Conservation (phyloP, 2,888 invertebrate species). For the Athalia rosae region DNA sequence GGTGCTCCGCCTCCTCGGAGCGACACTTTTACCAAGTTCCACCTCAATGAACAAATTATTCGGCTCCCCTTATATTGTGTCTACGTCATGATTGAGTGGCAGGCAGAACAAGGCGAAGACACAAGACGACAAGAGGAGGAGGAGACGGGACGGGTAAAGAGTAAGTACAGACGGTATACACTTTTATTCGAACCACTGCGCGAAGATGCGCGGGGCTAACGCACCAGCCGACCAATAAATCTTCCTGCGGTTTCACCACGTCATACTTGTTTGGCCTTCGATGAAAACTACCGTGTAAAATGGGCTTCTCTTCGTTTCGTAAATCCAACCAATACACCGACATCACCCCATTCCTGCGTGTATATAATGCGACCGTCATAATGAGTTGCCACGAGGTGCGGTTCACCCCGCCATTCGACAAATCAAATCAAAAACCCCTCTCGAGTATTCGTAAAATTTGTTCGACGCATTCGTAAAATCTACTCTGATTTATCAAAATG, state of each 20-base stretch:
- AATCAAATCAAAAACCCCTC: not conserved
- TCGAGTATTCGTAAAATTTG: too few species aligned
- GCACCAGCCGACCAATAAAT: conserved; percentile 58
- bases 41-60: not conserved
- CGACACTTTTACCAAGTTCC: not conserved
- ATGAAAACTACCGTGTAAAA: conserved; percentile 53
- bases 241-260: conserved; percentile 60
- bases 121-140: not conserved
- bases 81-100: conserved; percentile 29
- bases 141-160: not conserved
- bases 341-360: not conserved
- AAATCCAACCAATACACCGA: not conserved
- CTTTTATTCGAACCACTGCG: not conserved
- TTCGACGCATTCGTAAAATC: too few species aligned
- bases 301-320: conserved; percentile 1
- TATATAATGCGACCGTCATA: not conserved
- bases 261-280: conserved; percentile 62
- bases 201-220: conserved; percentile 14
- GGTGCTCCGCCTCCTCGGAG: not conserved
- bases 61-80: conserved; percentile 25
- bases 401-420: not conserved
- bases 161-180: too few species aligned
- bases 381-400: too few species aligned
- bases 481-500: too few species aligned
- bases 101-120: conserved; percentile 27